Evolutionary conservation across 2,797 vertebrate genomes (phyloP).

Genomic region (Anisognathus igniventris): DNA sequence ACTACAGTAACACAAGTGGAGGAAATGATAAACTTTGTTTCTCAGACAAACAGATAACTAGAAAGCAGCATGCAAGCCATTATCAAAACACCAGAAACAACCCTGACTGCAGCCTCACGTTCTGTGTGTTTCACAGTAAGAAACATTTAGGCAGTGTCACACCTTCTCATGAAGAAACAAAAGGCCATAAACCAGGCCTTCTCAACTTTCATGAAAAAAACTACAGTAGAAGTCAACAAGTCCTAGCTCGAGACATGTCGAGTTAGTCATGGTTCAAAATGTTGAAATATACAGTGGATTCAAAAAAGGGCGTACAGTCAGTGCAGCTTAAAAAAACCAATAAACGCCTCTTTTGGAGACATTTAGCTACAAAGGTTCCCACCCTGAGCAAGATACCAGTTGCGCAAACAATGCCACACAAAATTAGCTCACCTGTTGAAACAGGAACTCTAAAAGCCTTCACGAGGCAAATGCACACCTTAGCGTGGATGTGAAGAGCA

Average conservation of each 20-base stretch:
- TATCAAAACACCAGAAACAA: slow-evolving; percentile 98
- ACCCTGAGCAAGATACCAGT: slow-evolving; percentile 74
- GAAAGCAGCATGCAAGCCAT: slow-evolving; percentile 87
- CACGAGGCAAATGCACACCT: slow-evolving; percentile 56
- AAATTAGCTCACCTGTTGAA: slow-evolving; percentile 40
- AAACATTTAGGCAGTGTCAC: slow-evolving; percentile 99
- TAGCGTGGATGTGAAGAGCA: slow-evolving; percentile 46
- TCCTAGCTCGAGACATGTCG: slow-evolving; percentile 81
- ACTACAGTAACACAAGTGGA: slow-evolving; percentile 43
- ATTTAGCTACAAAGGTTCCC: slow-evolving; percentile 75
- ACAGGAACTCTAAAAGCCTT: slow-evolving; percentile 51
- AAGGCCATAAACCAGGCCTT: slow-evolving; percentile 80
- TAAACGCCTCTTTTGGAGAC: slow-evolving; percentile 77
- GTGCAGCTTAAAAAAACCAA: slow-evolving; percentile 83
- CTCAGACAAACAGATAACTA: slow-evolving; percentile 57
- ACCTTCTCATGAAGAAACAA: slow-evolving; percentile 97
- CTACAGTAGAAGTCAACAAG: slow-evolving; percentile 83
- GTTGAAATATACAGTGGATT: slow-evolving; percentile 77
- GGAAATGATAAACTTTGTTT: slow-evolving; percentile 41
- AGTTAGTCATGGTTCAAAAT: slow-evolving; percentile 84
- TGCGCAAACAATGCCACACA: slow-evolving; percentile 60
- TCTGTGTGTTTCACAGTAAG: slow-evolving; percentile 96
- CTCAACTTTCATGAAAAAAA: slow-evolving; percentile 95
- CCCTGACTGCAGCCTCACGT: slow-evolving; percentile 96
- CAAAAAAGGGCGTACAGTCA: slow-evolving; percentile 75